Conservation (phyloP, 2,888 invertebrate genomes). For the Apantesis nais region DNA sequence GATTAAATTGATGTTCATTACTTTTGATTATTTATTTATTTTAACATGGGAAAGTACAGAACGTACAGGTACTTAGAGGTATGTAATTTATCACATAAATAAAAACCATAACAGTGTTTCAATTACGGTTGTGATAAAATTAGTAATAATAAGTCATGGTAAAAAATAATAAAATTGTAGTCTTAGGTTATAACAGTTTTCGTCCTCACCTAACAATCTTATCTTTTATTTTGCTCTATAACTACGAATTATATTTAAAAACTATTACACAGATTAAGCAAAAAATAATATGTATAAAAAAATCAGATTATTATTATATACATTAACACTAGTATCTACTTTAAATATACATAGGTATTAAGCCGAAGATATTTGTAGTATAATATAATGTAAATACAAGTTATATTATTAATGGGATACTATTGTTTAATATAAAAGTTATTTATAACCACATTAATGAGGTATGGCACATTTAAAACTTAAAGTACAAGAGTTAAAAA, state of each 20-base stretch:
- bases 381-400: background rate
- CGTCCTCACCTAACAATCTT: background rate
- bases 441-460: no score
- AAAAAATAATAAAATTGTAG: background rate
- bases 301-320: no score
- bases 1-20: no score
- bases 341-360: no score
- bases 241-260: background rate
- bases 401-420: background rate
- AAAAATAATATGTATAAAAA: background rate
- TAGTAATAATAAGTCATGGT: background rate
- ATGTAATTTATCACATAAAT: slow-evolving; percentile 43
- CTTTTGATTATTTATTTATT: slow-evolving; percentile 78
- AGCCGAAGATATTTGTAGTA: no score
- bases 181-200: background rate
- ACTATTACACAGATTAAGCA: background rate
- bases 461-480: no score
- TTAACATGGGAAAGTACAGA: slow-evolving; percentile 83
- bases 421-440: no score
- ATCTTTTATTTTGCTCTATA: background rate
- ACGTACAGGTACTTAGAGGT: slow-evolving; percentile 85
- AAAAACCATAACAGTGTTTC: slow-evolving; percentile 7
- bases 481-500: no score
- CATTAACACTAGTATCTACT: background rate
- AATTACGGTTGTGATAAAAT: background rate